phyloP scores from a whole-genome alignment of 2,888 invertebrate genomes.

The Ceraclea dissimilis region DNA sequence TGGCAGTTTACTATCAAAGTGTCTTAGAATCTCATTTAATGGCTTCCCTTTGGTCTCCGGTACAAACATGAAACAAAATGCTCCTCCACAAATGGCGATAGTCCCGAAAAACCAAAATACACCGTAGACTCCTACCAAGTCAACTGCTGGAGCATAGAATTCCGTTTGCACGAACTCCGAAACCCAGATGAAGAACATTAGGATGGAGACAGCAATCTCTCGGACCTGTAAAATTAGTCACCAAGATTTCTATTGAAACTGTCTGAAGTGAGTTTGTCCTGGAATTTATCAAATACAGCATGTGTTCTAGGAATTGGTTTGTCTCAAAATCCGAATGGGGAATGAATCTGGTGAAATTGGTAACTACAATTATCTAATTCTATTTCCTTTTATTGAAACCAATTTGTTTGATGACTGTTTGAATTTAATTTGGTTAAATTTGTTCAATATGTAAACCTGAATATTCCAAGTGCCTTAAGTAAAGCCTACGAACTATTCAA shows the following conservation, averaged over 20 bases:
- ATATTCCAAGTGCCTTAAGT: too few relatives aligned
- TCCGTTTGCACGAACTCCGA: slow-evolving; percentile 29
- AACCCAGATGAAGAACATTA: slow-evolving; percentile 37
- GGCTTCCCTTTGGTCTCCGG: slow-evolving; percentile 42
- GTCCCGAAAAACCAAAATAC: slow-evolving; percentile 36
- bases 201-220: slow-evolving; percentile 35
- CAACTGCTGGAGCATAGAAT: slow-evolving; percentile 10
- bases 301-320: too few relatives aligned
- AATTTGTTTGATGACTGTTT: too few relatives aligned
- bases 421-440: too few relatives aligned
- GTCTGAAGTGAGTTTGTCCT: too few relatives aligned
- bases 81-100: slow-evolving; percentile 32
- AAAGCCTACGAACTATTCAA: too few relatives aligned
- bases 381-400: too few relatives aligned
- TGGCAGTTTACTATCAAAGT: not conserved
- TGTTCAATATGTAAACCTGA: too few relatives aligned
- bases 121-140: slow-evolving; percentile 33
- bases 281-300: too few relatives aligned
- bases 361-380: too few relatives aligned
- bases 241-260: not conserved
- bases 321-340: too few relatives aligned
- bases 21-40: slow-evolving; percentile 33
- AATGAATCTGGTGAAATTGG: too few relatives aligned
- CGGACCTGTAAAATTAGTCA: slow-evolving; percentile 32
- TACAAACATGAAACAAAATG: slow-evolving; percentile 33